Percentiles rank a stretch among this genome's conserved stretches.
Evolutionary conservation across 2,888 invertebrate species (phyloP).

Genomic region (Hypomecis punctinalis): DNA sequence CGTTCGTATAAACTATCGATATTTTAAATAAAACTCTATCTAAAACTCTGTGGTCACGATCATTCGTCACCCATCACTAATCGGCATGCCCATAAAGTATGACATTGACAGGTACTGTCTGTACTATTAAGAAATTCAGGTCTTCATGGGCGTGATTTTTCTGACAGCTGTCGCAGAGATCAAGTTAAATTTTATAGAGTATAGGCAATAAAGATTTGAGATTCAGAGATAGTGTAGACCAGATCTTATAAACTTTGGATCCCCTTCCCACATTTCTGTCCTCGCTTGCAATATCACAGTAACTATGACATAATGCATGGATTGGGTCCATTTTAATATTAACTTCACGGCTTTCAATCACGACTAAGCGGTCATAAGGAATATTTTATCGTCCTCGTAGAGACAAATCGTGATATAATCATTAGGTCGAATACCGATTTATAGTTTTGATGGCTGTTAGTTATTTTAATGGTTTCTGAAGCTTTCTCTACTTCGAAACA

Average conservation of each 20-base stretch:
- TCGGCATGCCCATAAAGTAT: too few relatives aligned
- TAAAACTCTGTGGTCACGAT: too few relatives aligned
- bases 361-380: constrained; percentile 26
- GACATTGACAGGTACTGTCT: too few relatives aligned
- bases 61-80: too few relatives aligned
- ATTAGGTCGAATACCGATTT: constrained; percentile 17
- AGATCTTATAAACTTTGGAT: not conserved
- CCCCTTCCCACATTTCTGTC: not conserved
- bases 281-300: not conserved
- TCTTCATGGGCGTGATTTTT: too few relatives aligned
- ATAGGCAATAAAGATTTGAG: too few relatives aligned
- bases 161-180: too few relatives aligned
- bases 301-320: not conserved
- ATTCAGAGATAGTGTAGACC: too few relatives aligned
- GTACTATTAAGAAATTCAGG: too few relatives aligned
- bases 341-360: constrained; percentile 28
- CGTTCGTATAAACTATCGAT: too few relatives aligned
- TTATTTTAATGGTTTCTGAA: constrained; percentile 18
- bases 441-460: constrained; percentile 22
- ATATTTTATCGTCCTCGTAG: constrained; percentile 20
- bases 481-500: constrained; percentile 14
- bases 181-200: too few relatives aligned
- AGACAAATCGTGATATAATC: constrained; percentile 22
- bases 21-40: too few relatives aligned
- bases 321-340: constrained; percentile 25